Conservation (phyloP, 2,113 vertebrate genomes). For the Helogale parvula region DNA sequence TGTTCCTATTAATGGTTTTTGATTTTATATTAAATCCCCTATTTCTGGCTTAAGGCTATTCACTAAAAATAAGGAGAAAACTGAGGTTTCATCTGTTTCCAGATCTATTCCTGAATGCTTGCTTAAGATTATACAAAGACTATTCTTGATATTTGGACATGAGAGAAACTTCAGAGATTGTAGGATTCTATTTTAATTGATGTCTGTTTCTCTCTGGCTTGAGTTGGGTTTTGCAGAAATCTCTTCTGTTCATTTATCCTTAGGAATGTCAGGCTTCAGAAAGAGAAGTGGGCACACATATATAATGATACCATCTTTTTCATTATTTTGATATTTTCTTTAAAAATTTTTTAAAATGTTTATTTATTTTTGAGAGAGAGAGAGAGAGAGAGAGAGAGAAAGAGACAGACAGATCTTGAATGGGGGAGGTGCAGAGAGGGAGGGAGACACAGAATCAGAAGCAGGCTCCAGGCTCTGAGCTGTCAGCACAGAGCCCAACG, state of each 20-base stretch:
- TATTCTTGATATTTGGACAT: not conserved
- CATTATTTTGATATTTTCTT: not conserved
- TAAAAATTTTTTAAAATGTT: too few species aligned
- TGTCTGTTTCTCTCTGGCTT: not conserved
- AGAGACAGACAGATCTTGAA: too few species aligned
- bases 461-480: too few species aligned
- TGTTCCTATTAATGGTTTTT: not conserved
- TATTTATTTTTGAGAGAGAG: too few species aligned
- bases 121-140: not conserved
- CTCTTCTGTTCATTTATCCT: not conserved
- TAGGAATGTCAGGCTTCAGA: not conserved
- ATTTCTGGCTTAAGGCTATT: not conserved
- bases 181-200: not conserved
- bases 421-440: too few species aligned
- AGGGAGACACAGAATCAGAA: too few species aligned
- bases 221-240: not conserved
- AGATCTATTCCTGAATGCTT: not conserved
- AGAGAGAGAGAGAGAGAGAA: too few species aligned
- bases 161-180: not conserved
- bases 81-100: not conserved
- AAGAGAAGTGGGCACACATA: not conserved
- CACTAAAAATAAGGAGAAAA: not conserved
- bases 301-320: not conserved
- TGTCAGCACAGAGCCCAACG: too few species aligned
- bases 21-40: not conserved